Conservation (phyloP, 2,888 invertebrate species). For the Altica lythri region DNA sequence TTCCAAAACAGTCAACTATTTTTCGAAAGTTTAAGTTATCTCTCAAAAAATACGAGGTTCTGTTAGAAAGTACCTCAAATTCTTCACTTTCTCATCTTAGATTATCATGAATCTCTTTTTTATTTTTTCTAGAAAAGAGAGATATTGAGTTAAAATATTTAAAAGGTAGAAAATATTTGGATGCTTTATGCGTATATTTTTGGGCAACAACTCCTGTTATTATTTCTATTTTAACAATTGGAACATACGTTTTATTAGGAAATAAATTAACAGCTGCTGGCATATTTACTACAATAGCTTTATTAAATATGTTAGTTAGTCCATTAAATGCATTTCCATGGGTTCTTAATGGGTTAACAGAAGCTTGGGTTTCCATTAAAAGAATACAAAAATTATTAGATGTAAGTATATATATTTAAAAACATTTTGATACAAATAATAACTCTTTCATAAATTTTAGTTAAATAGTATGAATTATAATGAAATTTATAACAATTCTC, state of each 20-base stretch:
- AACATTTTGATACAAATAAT: constrained; percentile 27
- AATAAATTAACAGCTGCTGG: constrained; percentile 83
- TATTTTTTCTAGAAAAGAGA: too few species aligned
- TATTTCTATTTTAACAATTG: constrained; percentile 83
- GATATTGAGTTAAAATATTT: constrained; percentile 76
- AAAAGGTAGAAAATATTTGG: constrained; percentile 89
- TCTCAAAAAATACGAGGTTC: too few species aligned
- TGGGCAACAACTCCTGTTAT: constrained; percentile 98
- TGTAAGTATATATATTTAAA: too few species aligned
- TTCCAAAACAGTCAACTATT: too few species aligned
- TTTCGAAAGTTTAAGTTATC: too few species aligned
- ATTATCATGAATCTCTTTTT: too few species aligned
- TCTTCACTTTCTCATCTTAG: too few species aligned
- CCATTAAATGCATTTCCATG: constrained; percentile 98
- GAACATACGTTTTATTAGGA: constrained; percentile 77
- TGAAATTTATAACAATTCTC: constrained; percentile 62
- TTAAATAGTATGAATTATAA: constrained; percentile 69
- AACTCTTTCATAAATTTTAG: constrained; percentile 35
- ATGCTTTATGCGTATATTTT: constrained; percentile 96
- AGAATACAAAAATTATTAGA: constrained; percentile 82
- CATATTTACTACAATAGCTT: constrained; percentile 91
- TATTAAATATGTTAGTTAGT: constrained; percentile 90
- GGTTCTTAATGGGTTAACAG: constrained; percentile 95
- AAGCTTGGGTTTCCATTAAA: constrained; percentile 93
- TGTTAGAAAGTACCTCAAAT: too few species aligned